Base-by-base conservation (phyloP, 64 coral and sea anemone genomes). In the Platygyra sinensis region DNA sequence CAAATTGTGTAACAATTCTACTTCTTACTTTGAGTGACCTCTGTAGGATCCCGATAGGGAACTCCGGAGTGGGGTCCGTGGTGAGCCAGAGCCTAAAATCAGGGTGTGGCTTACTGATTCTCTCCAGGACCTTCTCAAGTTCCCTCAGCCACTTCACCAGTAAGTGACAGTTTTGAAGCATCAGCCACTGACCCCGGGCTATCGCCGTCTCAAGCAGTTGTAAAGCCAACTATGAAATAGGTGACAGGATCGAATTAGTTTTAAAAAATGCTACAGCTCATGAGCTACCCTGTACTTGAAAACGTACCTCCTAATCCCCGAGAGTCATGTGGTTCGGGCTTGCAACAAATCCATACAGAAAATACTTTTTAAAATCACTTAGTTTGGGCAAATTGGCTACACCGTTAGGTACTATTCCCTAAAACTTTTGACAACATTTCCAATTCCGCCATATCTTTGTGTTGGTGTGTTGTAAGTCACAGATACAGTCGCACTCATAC, bases 151-250 rank as follows among this genome's bases (percentile, higher is more conserved):
- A 99, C 55, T 99, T 99, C 14, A 99, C 97, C 62, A 99, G 60
- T 61, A 99, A 71, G 33, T 99, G 97, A 96, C 97, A 99, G 73
- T 99, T 99, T 85, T 99, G 97, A 78, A 99, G 76, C 97, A 99
- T 99, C 42, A 99, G 72, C 97, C 97, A 99, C 88, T 96, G 94
- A 61, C 97, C 97, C 61, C 97, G 91, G n/a, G 97, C 91, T 22
- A 99, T 91, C 72, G 97, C 97, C 19, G 94, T 99, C 94, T 99
- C 97, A 62, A 99, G 88, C 33, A 99, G 86, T 78, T 99, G 97
- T 13, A 99, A 75, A 20, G 97, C 97, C 50, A 99, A 85, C 97
- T 99, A 50, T 49, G 30, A 54, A 42, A 84, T 39, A 49, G 1
- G 10, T 10, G 15, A 57, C 15, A 57, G 22, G 4, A 25, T 67